These are phyloP conservation scores for Papilio xuthus DNA, from an alignment of 1,140 invertebrate species.

Conservation along the genomic window DNA sequence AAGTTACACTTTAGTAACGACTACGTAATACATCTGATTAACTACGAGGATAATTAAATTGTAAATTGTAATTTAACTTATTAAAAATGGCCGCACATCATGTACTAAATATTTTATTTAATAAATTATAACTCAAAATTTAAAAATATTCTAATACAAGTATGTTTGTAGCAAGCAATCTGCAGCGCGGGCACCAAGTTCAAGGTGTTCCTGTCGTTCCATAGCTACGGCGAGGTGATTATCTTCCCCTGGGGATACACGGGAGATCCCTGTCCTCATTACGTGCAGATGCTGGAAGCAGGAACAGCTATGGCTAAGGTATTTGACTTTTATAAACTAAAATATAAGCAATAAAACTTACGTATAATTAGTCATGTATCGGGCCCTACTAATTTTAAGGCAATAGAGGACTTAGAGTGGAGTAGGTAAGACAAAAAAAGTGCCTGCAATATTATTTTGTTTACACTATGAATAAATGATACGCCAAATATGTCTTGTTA, in stretches of 20 bases:
- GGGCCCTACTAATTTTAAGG: too few species aligned
- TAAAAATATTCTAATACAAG: not conserved
- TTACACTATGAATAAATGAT: not conserved
- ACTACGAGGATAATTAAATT: too few species aligned
- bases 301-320: slow-evolving; percentile 73
- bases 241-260: slow-evolving; percentile 93
- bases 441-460: not conserved
- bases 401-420: too few species aligned
- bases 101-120: too few species aligned
- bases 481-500: not conserved
- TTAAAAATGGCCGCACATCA: too few species aligned
- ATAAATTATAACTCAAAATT: too few species aligned
- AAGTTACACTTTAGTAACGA: too few species aligned
- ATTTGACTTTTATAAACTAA: slow-evolving; percentile 25
- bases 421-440: too few species aligned
- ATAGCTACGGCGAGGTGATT: slow-evolving; percentile 94
- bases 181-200: slow-evolving; percentile 76
- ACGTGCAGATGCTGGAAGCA: slow-evolving; percentile 84
- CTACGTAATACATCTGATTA: too few species aligned
- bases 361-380: too few species aligned
- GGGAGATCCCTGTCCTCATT: slow-evolving; percentile 85
- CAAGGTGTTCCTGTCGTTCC: slow-evolving; percentile 91
- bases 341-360: too few species aligned
- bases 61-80: too few species aligned
- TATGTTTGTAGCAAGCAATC: slow-evolving; percentile 76